Evolutionary conservation across 2,888 invertebrate genomes (phyloP), one percentile per base, ranked within the genome.

Genomic region (Leptinotarsa tumamoca): DNA sequence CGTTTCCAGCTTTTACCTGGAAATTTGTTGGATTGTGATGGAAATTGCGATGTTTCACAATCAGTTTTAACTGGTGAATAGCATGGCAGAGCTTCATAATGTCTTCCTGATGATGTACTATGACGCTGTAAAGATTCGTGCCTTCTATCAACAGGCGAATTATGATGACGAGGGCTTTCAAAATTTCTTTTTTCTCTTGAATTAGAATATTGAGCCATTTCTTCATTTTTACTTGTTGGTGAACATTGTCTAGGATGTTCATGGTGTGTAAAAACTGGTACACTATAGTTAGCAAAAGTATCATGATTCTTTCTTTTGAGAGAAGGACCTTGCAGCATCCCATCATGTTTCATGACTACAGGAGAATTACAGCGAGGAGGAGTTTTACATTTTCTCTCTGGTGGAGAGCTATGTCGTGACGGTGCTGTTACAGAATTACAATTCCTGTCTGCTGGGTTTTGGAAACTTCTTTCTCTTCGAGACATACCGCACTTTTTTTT

Each of bases 81-180:
- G 17, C 10, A 33, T n/a, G n/a, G 63, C 63, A 17, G 63, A 33
- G 17, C 33, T 33, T 33, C 33, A n/a, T 63, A 33, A 63, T 63
- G 15, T 43, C n/a, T 63, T 13, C 33, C 63, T n/a, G 17, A 33
- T 5, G 63, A 63, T 43, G 63, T 33, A 63, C 43, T 63, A n/a
- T 13, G 43, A 43, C 13, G 43, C 5, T n/a, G 63, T 17, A 17
- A 5, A 2, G 63, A n/a, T 33, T 33, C 63, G 13, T 63, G 13
- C 43, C 33, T 63, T 43, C n/a, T 63, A 10, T 63, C 63, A 27
- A 63, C 63, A n/a, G 63, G 63, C 10, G 63, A 63, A n/a, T 63
- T 63, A 33, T 63, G 63, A 43, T 13, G 63, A 5, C 14, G n/a
- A 7, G n/a, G n/a, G 14, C n/a, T 43, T 17, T 17, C 4, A 33